phyloP scores from a whole-genome alignment of 2,113 vertebrate genomes.

The Ptychochromis oligacanthus region DNA sequence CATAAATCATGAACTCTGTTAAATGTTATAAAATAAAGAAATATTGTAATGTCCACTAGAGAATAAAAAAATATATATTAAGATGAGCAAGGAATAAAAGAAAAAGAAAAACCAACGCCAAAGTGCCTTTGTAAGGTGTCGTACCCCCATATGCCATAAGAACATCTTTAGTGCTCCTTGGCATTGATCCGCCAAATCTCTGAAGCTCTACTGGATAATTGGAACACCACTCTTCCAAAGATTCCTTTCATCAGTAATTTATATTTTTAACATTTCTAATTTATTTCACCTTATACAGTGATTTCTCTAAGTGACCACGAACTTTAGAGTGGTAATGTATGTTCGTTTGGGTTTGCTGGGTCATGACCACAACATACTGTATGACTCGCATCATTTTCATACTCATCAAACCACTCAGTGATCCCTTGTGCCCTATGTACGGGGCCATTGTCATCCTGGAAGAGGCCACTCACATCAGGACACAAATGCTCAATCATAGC shows the following conservation, averaged over 20 bases:
- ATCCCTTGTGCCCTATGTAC: too few species aligned
- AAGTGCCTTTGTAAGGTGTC: background rate
- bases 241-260: background rate
- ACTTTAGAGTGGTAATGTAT: background rate
- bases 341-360: background rate
- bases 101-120: too few species aligned
- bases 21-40: background rate
- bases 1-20: background rate
- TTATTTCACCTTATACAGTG: too few species aligned
- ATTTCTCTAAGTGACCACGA: background rate
- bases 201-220: background rate
- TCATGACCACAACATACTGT: background rate
- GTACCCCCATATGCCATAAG: fast-evolving
- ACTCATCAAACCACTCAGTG: too few species aligned
- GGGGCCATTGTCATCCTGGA: background rate
- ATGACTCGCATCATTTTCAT: background rate
- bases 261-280: too few species aligned
- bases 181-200: background rate
- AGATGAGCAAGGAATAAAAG: too few species aligned
- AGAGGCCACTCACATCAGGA: fast-evolving
- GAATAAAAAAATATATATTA: background rate
- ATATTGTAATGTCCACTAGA: background rate
- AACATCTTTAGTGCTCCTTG: background rate
- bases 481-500: too few species aligned
- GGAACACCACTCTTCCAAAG: background rate